A percentile compares a stretch with the other conserved stretches of the same genome.
phyloP scores from a whole-genome alignment of 2,888 invertebrate genomes.

The Margaritifera margaritifera region DNA sequence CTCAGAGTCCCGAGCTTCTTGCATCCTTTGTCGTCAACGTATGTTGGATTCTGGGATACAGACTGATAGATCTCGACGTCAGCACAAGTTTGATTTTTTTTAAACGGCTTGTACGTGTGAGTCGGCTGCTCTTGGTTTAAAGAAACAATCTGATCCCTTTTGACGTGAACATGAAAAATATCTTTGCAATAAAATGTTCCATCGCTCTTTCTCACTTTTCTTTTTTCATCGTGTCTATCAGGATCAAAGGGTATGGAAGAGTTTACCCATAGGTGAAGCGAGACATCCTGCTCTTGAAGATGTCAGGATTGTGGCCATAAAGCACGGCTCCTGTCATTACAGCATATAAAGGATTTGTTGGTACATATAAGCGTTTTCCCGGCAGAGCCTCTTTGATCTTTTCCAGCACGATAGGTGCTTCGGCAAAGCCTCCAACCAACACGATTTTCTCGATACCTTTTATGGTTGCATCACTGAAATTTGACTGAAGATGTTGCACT shows the following conservation, averaged over 20 bases:
- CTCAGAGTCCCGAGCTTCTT: slow-evolving; percentile 24
- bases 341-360: slow-evolving; percentile 25
- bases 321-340: slow-evolving; percentile 30
- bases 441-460: slow-evolving; percentile 13
- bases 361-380: slow-evolving; percentile 11
- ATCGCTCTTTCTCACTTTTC: slow-evolving; percentile 10
- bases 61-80: slow-evolving; percentile 20
- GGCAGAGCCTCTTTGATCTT: slow-evolving; percentile 14
- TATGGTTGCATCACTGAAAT: slow-evolving; percentile 4
- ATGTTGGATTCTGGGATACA: slow-evolving; percentile 13
- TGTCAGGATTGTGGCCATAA: slow-evolving; percentile 25
- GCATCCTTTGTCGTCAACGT: slow-evolving; percentile 25
- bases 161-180: slow-evolving; percentile 18
- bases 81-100: slow-evolving; percentile 16
- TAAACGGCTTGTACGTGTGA: slow-evolving; percentile 8
- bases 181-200: slow-evolving; percentile 13
- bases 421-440: slow-evolving; percentile 29
- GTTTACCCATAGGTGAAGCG: slow-evolving; percentile 22
- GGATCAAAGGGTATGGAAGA: slow-evolving; percentile 8
- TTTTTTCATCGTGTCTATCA: slow-evolving; percentile 10
- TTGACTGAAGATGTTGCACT: slow-evolving; percentile 5
- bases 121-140: slow-evolving; percentile 1
- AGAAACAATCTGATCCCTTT: slow-evolving; percentile 12
- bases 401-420: slow-evolving; percentile 23
- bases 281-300: slow-evolving; percentile 25